phyloP scores from a whole-genome alignment of 1,140 invertebrate species.

The Calosoma granatense region DNA sequence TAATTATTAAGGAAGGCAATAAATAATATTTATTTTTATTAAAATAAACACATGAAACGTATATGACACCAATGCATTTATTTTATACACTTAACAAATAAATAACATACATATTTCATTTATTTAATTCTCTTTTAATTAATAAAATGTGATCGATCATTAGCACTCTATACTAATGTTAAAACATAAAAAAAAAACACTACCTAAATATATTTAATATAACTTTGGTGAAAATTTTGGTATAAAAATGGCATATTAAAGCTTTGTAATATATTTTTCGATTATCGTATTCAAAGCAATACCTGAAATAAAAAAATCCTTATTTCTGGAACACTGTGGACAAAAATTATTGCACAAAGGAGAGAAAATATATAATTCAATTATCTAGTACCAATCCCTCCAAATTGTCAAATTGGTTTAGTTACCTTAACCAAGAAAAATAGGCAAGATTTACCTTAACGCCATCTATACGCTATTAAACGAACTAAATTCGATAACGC shows the following conservation, averaged over 20 bases:
- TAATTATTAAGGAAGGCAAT: too few relatives aligned
- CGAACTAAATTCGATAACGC: too few relatives aligned
- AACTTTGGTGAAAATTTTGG: constrained; percentile 1
- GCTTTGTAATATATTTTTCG: background rate
- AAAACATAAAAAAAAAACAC: too few relatives aligned
- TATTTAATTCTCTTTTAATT: too few relatives aligned
- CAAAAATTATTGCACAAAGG: background rate
- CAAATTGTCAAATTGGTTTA: background rate
- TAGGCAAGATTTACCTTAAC: background rate
- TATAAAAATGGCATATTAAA: constrained; percentile 1
- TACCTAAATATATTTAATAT: background rate
- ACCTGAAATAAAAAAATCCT: background rate
- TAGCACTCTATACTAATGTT: too few relatives aligned
- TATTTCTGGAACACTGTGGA: background rate
- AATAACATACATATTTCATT: background rate
- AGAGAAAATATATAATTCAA: background rate
- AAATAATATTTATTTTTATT: too few relatives aligned
- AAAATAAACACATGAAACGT: background rate
- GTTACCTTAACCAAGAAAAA: background rate
- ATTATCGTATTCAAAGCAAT: too few relatives aligned
- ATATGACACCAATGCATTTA: constrained; percentile 1
- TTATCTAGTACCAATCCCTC: background rate
- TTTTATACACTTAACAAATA: constrained; percentile 8
- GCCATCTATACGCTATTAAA: too few relatives aligned
- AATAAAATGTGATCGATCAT: constrained; percentile 4